phyloP scores from a whole-genome alignment of 2,888 invertebrate species.

The Heteromyza rotundicornis region DNA sequence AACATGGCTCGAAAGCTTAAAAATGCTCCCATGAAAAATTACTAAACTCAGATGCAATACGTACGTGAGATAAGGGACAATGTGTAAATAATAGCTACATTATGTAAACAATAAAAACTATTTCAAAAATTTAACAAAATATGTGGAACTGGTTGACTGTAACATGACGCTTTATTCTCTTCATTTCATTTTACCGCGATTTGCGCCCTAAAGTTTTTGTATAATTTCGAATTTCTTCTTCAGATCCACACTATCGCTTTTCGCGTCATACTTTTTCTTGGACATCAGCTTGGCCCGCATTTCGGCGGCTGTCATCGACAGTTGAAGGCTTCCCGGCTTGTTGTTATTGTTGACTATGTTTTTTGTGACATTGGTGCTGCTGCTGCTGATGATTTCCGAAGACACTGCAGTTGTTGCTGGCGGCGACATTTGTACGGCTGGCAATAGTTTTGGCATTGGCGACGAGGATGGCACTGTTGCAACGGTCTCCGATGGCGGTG shows the following conservation, averaged over 20 bases:
- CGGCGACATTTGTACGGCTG: no score
- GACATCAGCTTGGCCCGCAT: slow-evolving; percentile 84
- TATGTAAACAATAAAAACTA: no score
- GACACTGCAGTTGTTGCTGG: slow-evolving; percentile 1
- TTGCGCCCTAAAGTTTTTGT: slow-evolving; percentile 90
- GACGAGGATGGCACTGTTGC: slow-evolving; percentile 14
- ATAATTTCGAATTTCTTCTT: slow-evolving; percentile 94
- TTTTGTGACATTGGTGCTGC: slow-evolving; percentile 24
- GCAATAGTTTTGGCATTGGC: slow-evolving; percentile 27
- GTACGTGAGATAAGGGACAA: no score
- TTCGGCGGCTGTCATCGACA: slow-evolving; percentile 92
- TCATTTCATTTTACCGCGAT: no score
- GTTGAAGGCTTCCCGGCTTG: slow-evolving; percentile 67
- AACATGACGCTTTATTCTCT: no score
- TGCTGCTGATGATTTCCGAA: slow-evolving; percentile 15
- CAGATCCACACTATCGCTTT: slow-evolving; percentile 87
- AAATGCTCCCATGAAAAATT: no score
- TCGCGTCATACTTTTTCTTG: slow-evolving; percentile 88
- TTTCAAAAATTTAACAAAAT: no score
- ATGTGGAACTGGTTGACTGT: no score
- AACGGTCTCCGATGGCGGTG: no score
- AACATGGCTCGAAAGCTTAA: no score
- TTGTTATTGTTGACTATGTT: slow-evolving; percentile 32
- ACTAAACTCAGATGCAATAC: no score
- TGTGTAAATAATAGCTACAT: no score